Evolutionary conservation across 2,113 vertebrate species (phyloP).

Genomic region (Bubo bubo): DNA sequence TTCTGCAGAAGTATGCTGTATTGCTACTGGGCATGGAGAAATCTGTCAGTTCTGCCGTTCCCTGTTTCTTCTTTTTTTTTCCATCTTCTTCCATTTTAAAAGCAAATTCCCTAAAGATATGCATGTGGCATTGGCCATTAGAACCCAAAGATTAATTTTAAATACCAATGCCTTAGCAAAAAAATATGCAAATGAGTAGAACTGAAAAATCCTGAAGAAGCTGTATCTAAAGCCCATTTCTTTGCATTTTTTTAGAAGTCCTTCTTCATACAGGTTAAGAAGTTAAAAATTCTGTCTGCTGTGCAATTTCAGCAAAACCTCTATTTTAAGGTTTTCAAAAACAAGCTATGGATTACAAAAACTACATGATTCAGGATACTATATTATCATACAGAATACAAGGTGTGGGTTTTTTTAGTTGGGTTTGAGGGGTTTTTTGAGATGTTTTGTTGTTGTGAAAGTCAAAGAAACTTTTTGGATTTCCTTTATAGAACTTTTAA

Average conservation of each 20-base stretch:
- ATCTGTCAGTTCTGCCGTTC: neutral
- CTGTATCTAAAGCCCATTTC: neutral
- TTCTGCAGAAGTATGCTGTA: neutral
- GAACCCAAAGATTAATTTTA: neutral
- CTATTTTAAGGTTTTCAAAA: neutral
- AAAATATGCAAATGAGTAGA: neutral
- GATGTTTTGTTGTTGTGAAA: neutral
- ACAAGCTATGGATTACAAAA: neutral
- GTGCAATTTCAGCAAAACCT: neutral
- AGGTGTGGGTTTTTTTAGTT: fast-evolving
- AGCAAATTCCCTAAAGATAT: neutral
- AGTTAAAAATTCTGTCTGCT: neutral
- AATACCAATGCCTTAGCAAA: neutral
- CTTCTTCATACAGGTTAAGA: neutral
- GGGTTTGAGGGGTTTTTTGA: neutral
- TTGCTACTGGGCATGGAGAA: neutral
- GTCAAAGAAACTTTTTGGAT: neutral
- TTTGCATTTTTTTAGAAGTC: neutral
- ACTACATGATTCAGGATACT: fast-evolving
- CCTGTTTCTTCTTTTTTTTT: neutral
- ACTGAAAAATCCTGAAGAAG: neutral
- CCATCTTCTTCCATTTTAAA: neutral
- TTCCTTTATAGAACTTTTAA: neutral
- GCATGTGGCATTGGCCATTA: neutral
- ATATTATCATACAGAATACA: neutral